These are phyloP conservation scores for Loripinus fragilis DNA, from an alignment of 2,888 invertebrate genomes.

Conservation along the genomic window DNA sequence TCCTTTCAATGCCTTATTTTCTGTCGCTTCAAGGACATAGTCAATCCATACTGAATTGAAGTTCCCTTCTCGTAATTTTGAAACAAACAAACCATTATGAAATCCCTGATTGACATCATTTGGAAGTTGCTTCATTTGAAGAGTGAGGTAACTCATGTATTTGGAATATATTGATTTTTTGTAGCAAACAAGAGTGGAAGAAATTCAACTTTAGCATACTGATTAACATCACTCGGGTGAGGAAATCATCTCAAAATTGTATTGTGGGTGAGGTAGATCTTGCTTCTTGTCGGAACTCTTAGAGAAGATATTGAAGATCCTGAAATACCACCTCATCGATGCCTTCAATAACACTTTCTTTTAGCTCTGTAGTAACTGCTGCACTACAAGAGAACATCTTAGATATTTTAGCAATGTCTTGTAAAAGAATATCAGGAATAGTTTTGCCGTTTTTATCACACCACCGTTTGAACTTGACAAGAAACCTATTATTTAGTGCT, in stretches of 20 bases:
- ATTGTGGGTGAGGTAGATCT: slow-evolving; percentile 6
- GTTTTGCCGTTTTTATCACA: neutral
- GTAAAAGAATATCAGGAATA: neutral
- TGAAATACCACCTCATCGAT: neutral
- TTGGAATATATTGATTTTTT: slow-evolving; percentile 31
- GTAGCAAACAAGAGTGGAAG: slow-evolving; percentile 28
- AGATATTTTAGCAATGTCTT: neutral
- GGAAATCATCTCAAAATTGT: slow-evolving; percentile 21
- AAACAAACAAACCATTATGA: slow-evolving; percentile 12
- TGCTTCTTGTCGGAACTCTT: slow-evolving; percentile 20
- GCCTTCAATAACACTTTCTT: neutral
- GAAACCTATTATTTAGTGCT: neutral
- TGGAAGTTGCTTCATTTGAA: slow-evolving; percentile 30
- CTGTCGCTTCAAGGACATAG: slow-evolving; percentile 28
- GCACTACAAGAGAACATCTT: neutral
- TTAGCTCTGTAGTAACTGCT: neutral
- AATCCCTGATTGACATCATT: slow-evolving; percentile 24
- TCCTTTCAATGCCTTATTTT: slow-evolving; percentile 32
- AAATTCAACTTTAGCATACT: slow-evolving; percentile 18
- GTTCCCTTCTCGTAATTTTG: slow-evolving; percentile 20
- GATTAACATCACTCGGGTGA: neutral
- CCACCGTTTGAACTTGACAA: slow-evolving; percentile 14
- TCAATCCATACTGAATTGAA: slow-evolving; percentile 39
- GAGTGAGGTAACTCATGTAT: slow-evolving; percentile 28
- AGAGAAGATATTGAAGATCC: neutral